phyloP scores from a whole-genome alignment of 2,888 invertebrate species.

The Pimpla rufipes region DNA sequence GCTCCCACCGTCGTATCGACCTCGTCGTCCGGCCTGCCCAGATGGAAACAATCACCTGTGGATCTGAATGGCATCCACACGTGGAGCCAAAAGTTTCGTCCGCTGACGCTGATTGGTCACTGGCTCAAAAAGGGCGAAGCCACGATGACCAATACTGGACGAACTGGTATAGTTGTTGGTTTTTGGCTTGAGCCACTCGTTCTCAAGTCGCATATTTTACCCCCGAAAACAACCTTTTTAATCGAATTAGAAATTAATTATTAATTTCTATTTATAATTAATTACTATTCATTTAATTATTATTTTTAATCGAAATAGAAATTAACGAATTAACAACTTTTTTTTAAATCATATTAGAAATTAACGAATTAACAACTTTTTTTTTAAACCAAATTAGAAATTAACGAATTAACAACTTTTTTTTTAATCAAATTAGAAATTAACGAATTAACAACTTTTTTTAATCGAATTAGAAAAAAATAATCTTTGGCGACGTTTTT shows the following conservation, averaged over 20 bases:
- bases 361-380: no score
- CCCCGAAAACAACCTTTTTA: background rate
- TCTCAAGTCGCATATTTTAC: no score
- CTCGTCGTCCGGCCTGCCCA: constrained; percentile 78
- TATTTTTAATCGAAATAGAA: no score
- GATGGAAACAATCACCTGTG: constrained; percentile 80
- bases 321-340: background rate
- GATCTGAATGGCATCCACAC: constrained; percentile 71
- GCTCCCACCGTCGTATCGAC: constrained; percentile 64
- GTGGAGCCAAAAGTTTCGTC: constrained; percentile 72
- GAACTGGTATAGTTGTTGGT: constrained; percentile 73
- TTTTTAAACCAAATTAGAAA: no score
- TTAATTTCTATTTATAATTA: no score
- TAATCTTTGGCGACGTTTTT: no score
- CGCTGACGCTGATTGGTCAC: constrained; percentile 75
- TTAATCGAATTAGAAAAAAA: no score
- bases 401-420: background rate
- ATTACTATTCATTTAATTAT: no score
- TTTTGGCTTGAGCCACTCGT: background rate
- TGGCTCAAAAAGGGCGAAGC: constrained; percentile 71
- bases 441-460: no score
- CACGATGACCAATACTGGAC: constrained; percentile 77
- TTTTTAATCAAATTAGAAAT: background rate
- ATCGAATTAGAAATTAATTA: no score
- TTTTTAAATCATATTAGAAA: no score